Conservation (phyloP, 2,113 vertebrate species). For the Columba livia region DNA sequence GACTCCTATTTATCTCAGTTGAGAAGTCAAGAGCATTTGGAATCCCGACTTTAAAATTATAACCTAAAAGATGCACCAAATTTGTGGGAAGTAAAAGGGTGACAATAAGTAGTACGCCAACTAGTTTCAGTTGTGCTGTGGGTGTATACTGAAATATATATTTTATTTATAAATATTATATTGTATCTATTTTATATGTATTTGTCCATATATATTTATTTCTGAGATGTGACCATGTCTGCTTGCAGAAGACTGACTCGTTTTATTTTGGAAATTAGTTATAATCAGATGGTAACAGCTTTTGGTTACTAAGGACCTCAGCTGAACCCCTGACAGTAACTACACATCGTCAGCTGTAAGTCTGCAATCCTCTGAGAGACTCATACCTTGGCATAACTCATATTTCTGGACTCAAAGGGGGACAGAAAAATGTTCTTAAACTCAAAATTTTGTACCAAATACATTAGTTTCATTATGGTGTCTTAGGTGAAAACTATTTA, state of each 20-base stretch:
- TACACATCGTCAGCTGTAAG: background rate
- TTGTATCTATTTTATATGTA: background rate
- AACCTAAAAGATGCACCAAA: background rate
- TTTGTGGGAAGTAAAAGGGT: background rate
- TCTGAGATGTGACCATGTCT: background rate
- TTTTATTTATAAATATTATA: background rate
- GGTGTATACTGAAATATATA: background rate
- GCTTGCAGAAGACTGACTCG: background rate
- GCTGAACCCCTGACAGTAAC: background rate
- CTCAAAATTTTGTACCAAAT: background rate
- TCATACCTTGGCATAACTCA: background rate
- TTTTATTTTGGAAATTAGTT: constrained; percentile 6
- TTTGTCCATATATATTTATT: background rate
- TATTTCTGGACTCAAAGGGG: background rate
- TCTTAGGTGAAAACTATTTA: background rate
- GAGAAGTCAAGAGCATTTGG: background rate
- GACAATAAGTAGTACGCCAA: background rate
- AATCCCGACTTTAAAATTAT: background rate
- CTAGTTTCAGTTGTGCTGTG: background rate
- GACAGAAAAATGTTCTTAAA: background rate
- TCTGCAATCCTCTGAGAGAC: background rate
- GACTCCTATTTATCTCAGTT: background rate
- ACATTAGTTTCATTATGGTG: background rate
- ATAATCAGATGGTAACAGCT: background rate
- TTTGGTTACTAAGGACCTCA: background rate